phyloP scores from a whole-genome alignment of 2,888 invertebrate genomes.

The Dastarcus helophoroides region DNA sequence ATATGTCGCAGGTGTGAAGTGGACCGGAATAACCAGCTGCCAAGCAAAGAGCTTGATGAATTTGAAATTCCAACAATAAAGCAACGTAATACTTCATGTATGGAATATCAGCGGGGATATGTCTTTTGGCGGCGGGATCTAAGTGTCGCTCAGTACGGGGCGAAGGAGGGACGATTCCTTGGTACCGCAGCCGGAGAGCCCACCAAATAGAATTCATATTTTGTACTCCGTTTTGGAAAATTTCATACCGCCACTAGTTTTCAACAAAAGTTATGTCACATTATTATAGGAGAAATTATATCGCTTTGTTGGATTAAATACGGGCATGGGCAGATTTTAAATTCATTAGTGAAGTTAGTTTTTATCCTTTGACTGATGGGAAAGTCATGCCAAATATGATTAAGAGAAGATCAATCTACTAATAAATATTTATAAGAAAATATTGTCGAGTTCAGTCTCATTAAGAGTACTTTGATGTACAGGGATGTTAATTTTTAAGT shows the following conservation, averaged over 20 bases:
- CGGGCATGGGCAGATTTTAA: too few relatives aligned
- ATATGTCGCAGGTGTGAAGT: slow-evolving; percentile 71
- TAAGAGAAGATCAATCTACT: too few relatives aligned
- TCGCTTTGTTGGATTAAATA: too few relatives aligned
- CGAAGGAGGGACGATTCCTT: slow-evolving; percentile 64
- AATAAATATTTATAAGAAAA: too few relatives aligned
- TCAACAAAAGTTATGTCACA: too few relatives aligned
- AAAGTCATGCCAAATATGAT: too few relatives aligned
- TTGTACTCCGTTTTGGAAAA: slow-evolving; percentile 61
- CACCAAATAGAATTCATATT: slow-evolving; percentile 67
- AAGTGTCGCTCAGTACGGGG: slow-evolving; percentile 62
- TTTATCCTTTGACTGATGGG: too few relatives aligned
- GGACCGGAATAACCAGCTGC: slow-evolving; percentile 62
- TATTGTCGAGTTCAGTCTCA: too few relatives aligned
- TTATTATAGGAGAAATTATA: too few relatives aligned
- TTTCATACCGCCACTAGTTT: slow-evolving; percentile 76
- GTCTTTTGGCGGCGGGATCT: slow-evolving; percentile 75
- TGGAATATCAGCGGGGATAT: slow-evolving; percentile 63
- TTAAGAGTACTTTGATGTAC: too few relatives aligned
- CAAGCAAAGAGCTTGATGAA: slow-evolving; percentile 65
- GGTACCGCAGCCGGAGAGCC: slow-evolving; percentile 58
- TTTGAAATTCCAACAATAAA: slow-evolving; percentile 73
- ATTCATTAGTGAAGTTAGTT: too few relatives aligned
- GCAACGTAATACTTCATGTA: slow-evolving; percentile 72
- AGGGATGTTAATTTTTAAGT: too few relatives aligned